Base-by-base conservation (phyloP, 2,888 invertebrate genomes). In the Vesta saturnalis region DNA sequence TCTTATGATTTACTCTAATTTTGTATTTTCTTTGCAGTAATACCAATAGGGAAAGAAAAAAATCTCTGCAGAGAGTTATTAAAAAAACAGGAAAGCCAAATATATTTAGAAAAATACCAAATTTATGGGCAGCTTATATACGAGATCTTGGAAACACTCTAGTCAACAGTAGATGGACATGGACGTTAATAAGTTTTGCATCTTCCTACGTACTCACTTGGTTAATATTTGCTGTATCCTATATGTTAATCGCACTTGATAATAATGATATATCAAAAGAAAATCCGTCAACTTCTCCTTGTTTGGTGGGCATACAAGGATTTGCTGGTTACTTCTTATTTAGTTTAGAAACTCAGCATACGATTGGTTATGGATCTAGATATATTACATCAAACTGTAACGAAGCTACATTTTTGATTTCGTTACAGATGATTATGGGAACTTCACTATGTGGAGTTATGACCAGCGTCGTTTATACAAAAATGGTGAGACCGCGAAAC, bases 331-430 rank as follows among this genome's bases (percentile, higher is more conserved):
- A 90, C 69, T 88, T 95, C 69, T 88, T 95, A 81, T 94, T 95
- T 86, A 93, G 94, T 47, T 90, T 96, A 68, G 96, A 96, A 83
- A 95, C 94, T 0, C 84, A 89, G 86, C 89, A 89, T 78, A 90
- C 94, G 0, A 94, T 95, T 43, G 96, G 95, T 0, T 96, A 94
- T 79, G 95, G 95, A 0, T 89, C 89, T 15, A 87, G 95, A 67
- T 92, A 89, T 80, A 93, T 94, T 0, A 94, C 91, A 22, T 93
- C 94, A 74, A 91, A 94, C 78, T 96, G 96, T 79, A 92, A 94
- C 0, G 94, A 94, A 82, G 94, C 93, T 0, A 90, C 94, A 58
- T 89, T 94, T 70, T 85, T 95, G 12, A 90, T 96, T 87, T 92
- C 94, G 61, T 83, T 94, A 73, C 95, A 96, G 86, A 93, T 94